Evolutionary conservation across 2,888 invertebrate genomes (phyloP), one percentile per base, ranked within the genome.

Genomic region (Andrena marginata): DNA sequence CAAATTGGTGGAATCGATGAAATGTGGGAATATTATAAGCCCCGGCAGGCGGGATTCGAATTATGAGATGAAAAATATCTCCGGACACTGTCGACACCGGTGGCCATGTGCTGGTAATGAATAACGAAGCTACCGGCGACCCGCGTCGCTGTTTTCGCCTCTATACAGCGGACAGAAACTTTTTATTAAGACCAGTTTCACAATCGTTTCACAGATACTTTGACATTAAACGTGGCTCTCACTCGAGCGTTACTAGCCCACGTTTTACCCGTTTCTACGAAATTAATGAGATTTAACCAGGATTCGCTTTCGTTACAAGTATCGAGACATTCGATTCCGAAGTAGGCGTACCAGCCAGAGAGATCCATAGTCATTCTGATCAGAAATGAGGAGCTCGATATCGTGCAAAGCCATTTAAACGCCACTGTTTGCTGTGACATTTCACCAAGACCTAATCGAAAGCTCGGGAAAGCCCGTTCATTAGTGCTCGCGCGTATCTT

Each of bases 201-300:
- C 85, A 82, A 87, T 71, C 78, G 13, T 76, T 79, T 68, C 35
- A 70, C 69, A 26, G 51, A 72, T 75, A 71, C 73, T 87, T 78
- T 81, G 77, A 72, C 81, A 84, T 84, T 84, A 85, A 82, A 64
- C 73, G 60, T 35, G 77, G 72, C 85, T 85, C 83, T 82, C 87
- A 77, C 87, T 67, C 60, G 29, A 33, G 13, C 70, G 74, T 62
- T 33, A 2, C 2, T n/a, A 31, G 51, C 64, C 62, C 72, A 77
- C 75, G 75, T 80, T 80, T 87, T 78, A 77, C 54, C 33, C 33
- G 33, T 20, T 49, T 67, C 54, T 67, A 31, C 70, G 49, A 78
- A 82, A 79, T 79, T 84, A 84, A 76, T 73, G 72, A 51, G 29
- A n/a, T 68, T 69, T 49, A 33, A 48, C 6, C 69, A 13, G 62